These are phyloP conservation scores for Dynastes tityus DNA, from an alignment of 2,888 invertebrate species.

Conservation along the genomic window DNA sequence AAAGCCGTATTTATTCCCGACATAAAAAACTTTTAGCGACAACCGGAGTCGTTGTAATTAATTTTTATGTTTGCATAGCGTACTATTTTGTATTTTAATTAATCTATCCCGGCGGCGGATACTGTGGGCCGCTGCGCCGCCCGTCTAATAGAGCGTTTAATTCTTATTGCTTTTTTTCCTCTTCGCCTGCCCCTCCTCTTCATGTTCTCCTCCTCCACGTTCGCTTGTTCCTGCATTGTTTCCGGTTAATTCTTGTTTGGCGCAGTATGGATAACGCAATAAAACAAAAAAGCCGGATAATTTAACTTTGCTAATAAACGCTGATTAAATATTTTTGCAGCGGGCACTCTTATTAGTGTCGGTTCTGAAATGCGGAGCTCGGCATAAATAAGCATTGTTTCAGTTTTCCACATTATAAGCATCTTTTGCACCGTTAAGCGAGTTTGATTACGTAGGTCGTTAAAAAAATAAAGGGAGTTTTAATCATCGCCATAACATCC, in stretches of 20 bases:
- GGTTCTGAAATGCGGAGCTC: neutral
- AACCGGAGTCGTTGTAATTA: constrained; percentile 46
- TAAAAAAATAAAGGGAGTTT: neutral
- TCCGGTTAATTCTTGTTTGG: constrained; percentile 31
- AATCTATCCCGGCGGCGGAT: constrained; percentile 30
- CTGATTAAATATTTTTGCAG: constrained; percentile 37
- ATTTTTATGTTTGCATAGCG: constrained; percentile 44
- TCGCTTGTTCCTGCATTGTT: constrained; percentile 10
- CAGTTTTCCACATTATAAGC: neutral
- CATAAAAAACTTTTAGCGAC: constrained; percentile 47
- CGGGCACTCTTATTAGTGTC: constrained; percentile 17
- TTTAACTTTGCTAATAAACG: constrained; percentile 35
- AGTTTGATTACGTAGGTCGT: neutral
- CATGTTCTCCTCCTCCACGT: neutral
- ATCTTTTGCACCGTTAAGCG: neutral
- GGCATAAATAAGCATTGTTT: neutral
- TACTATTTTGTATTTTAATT: constrained; percentile 47
- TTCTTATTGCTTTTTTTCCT: constrained; percentile 25
- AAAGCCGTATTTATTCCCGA: constrained; percentile 37
- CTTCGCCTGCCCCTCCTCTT: neutral
- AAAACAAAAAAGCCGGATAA: constrained; percentile 31
- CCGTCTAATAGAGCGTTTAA: constrained; percentile 38
- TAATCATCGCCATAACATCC: neutral
- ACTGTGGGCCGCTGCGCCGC: neutral
- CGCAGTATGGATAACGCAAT: constrained; percentile 20